Percentiles rank a stretch among this genome's conserved stretches.
Evolutionary conservation across 37 sponge, comb jelly and placozoan species (phyloP).

Genomic region (Haliclona indistincta): DNA sequence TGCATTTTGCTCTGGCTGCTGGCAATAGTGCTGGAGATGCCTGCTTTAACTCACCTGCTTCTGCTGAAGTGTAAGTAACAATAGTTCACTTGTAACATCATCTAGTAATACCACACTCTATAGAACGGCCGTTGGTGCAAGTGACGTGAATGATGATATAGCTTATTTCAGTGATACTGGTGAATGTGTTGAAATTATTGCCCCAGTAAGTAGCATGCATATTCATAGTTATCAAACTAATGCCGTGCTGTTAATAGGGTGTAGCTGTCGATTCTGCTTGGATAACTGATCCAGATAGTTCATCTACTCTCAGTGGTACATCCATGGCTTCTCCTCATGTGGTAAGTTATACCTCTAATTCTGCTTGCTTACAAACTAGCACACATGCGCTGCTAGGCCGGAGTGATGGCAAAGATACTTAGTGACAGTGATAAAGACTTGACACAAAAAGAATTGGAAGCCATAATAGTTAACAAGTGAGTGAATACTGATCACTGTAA

Average conservation of each 20-base stretch:
- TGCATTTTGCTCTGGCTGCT: conserved; percentile 60
- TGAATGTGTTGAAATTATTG: conserved; percentile 63
- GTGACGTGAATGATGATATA: conserved; percentile 34
- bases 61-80: conserved; percentile 13
- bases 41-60: conserved; percentile 57
- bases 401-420: too few species aligned
- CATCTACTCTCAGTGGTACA: conserved; percentile 17
- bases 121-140: conserved; percentile 52
- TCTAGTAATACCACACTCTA: too few species aligned
- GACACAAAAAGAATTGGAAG: too few species aligned
- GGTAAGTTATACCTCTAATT: too few species aligned
- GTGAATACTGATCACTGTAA: too few species aligned
- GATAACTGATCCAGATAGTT: conserved; percentile 14
- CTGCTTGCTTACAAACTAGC: too few species aligned
- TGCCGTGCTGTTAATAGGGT: conserved; percentile 46
- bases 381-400: too few species aligned
- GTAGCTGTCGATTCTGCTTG: conserved; percentile 36
- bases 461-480: too few species aligned
- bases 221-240: too few species aligned
- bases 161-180: conserved; percentile 71
- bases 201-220: conserved; percentile 73
- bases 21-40: conserved; percentile 58
- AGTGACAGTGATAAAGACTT: too few species aligned
- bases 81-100: background rate
- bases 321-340: conserved; percentile 62